Evolutionary conservation across 1,140 invertebrate genomes (phyloP).

Genomic region (Solen grandis): DNA sequence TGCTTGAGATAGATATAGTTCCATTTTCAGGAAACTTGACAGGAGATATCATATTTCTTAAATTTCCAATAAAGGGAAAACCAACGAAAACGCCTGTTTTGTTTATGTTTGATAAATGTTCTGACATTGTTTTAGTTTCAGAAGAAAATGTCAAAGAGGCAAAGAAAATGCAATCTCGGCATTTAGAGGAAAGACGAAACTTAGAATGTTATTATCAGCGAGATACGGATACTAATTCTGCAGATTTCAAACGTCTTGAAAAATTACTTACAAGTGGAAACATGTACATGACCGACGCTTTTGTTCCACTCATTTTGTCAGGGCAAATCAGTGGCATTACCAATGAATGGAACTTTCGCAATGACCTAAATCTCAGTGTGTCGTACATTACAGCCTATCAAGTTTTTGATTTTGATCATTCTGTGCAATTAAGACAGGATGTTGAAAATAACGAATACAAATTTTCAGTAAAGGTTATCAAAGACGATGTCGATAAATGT

Average conservation of each 20-base stretch:
- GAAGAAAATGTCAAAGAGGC: background rate
- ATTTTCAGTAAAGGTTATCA: conserved; percentile 10
- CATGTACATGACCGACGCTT: conserved; percentile 27
- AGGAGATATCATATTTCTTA: background rate
- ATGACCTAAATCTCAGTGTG: conserved; percentile 3
- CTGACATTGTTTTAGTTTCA: background rate
- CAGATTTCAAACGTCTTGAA: background rate
- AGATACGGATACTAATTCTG: background rate
- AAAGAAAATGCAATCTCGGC: background rate
- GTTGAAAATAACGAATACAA: conserved; percentile 5
- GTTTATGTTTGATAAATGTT: conserved; percentile 8
- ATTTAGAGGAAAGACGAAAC: background rate
- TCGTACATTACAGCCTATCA: background rate
- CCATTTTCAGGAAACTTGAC: conserved; percentile 2
- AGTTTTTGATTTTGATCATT: conserved; percentile 37
- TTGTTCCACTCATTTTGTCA: conserved; percentile 14
- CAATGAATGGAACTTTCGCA: conserved; percentile 1
- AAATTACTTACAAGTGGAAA: conserved; percentile 18
- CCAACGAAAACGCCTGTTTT: background rate
- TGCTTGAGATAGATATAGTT: conserved; percentile 31
- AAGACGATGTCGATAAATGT: background rate
- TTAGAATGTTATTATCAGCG: conserved; percentile 4
- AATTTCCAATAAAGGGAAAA: conserved; percentile 30
- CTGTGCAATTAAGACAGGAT: background rate
- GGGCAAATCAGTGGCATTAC: background rate